Conservation (phyloP, 2,888 invertebrate species). For the Cataglyphis livida region DNA sequence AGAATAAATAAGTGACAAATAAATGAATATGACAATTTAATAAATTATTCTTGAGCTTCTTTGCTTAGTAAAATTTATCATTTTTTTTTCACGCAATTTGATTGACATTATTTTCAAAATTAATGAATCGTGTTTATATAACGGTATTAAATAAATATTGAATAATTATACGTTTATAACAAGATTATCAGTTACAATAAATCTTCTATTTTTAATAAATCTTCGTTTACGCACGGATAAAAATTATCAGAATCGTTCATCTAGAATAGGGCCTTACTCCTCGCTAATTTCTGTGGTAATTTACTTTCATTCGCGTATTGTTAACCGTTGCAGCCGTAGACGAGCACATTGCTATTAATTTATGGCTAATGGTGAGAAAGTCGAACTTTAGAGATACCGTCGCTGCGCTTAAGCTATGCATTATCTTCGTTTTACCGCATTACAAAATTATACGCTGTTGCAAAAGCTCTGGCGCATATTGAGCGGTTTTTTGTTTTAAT, state of each 20-base stretch:
- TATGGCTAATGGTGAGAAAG: conserved; percentile 35
- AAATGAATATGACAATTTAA: neutral
- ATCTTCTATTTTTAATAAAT: no score
- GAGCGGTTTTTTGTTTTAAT: neutral
- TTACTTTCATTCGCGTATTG: conserved; percentile 62
- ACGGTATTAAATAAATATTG: conserved; percentile 19
- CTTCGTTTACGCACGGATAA: neutral
- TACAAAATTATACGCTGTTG: conserved; percentile 24
- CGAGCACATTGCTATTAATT: conserved; percentile 40
- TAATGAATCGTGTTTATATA: neutral
- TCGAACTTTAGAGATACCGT: neutral
- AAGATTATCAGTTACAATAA: neutral
- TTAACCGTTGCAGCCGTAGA: conserved; percentile 45
- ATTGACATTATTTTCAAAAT: conserved; percentile 20
- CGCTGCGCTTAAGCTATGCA: neutral
- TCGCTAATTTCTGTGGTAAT: conserved; percentile 49
- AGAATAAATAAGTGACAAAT: neutral
- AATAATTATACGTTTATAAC: neutral
- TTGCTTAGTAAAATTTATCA: neutral
- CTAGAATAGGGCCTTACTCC: neutral
- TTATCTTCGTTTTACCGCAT: conserved; percentile 16
- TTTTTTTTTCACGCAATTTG: neutral
- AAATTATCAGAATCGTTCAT: neutral
- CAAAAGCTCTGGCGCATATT: neutral
- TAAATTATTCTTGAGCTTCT: neutral